phyloP scores from a whole-genome alignment of 2,888 invertebrate genomes.

The Athalia circularis region DNA sequence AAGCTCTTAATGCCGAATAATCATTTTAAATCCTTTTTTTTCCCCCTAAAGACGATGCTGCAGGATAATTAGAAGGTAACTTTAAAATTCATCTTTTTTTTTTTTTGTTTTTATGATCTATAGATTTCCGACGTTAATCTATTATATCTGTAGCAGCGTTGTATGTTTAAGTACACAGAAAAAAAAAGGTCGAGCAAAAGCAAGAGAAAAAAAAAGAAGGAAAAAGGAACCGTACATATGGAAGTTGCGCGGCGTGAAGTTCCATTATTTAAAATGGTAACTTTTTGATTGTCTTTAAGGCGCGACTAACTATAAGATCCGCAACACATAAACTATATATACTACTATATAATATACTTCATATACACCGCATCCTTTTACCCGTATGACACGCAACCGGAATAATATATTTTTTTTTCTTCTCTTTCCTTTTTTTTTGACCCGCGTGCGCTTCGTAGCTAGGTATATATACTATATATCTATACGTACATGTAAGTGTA shows the following conservation, averaged over 20 bases:
- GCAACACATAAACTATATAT: background rate
- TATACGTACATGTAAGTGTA: slow-evolving; percentile 42
- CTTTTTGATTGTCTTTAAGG: background rate
- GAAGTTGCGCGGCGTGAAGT: background rate
- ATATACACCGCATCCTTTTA: slow-evolving; percentile 29
- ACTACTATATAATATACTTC: no score
- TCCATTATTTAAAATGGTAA: background rate
- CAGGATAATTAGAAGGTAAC: no score
- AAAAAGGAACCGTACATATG: background rate
- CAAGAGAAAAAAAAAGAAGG: background rate
- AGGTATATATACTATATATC: slow-evolving; percentile 36
- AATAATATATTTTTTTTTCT: background rate
- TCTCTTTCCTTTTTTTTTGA: slow-evolving; percentile 44
- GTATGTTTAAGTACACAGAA: no score
- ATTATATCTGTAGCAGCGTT: no score
- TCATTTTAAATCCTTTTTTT: no score
- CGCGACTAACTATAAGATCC: background rate
- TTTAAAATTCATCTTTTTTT: no score
- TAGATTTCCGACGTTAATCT: no score
- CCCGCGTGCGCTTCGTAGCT: slow-evolving; percentile 50
- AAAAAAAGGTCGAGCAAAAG: background rate
- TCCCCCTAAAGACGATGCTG: no score
- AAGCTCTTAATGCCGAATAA: no score
- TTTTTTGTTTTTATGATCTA: no score
- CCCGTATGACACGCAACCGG: slow-evolving; percentile 37